Conservation (phyloP, 2,797 vertebrate genomes). For the Sebastes reedi region DNA sequence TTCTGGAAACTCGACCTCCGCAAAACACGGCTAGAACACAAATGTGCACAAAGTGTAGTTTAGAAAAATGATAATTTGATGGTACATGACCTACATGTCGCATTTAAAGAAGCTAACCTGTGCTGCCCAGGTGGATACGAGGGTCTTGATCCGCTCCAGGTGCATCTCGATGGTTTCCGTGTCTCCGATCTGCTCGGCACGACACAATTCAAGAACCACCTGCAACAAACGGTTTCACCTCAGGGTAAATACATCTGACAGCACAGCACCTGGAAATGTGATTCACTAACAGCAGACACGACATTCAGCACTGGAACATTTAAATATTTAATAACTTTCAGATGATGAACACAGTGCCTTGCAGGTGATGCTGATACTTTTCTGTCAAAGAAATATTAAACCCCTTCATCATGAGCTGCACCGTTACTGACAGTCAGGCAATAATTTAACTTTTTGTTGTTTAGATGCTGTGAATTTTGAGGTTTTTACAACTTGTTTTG, state of each 20-base stretch:
- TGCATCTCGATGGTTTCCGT: constrained; percentile 67
- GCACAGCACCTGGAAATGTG: neutral
- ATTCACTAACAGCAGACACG: neutral
- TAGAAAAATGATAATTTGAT: too few species aligned
- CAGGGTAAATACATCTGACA: neutral
- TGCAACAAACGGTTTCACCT: constrained; percentile 29
- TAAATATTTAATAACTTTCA: neutral
- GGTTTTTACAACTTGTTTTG: neutral
- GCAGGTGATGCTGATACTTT: neutral
- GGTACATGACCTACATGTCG: neutral
- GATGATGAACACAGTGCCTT: neutral
- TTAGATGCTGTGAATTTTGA: neutral
- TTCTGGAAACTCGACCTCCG: constrained; percentile 74
- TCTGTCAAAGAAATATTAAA: neutral
- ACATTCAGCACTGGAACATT: neutral
- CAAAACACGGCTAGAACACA: constrained; percentile 69
- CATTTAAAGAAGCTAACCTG: constrained; percentile 50
- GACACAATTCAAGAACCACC: constrained; percentile 79
- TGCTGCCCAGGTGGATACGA: constrained; percentile 71
- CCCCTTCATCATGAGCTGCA: neutral
- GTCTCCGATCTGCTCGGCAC: constrained; percentile 43
- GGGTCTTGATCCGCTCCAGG: constrained; percentile 67
- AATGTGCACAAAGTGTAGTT: neutral
- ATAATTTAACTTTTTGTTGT: neutral
- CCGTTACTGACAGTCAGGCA: neutral